Base-by-base conservation (phyloP, 2,113 vertebrate genomes). In the Atractosteus spatula region DNA sequence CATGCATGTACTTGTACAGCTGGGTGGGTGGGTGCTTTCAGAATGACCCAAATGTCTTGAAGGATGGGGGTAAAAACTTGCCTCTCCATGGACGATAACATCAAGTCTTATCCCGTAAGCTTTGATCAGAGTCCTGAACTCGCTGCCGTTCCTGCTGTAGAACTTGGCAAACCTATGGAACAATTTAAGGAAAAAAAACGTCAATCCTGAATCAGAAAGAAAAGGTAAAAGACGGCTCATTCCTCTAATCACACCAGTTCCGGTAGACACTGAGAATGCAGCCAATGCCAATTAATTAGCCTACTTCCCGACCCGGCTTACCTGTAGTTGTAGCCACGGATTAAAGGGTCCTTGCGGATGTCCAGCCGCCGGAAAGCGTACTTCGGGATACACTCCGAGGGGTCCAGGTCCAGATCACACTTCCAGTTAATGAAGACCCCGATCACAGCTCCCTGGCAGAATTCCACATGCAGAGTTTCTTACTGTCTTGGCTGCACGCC, bases 71-170 rank as follows among this genome's bases (percentile, higher is more conserved):
- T 61, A 47, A 55, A 14, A 44, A 63, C 76, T 70, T 80, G 96
- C 96, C 78, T 96, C 89, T 74, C 96, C 96, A 0, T 97, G 94
- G 72, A 97, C 95, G 0, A 97, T 95, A 57, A 97, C 83, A 4
- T 96, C 95, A 4, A 97, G 86, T 3, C 95, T 94, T 70, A 97
- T 94, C 51, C 95, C 96, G 0, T 88, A 95, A 41, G 95, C 95
- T 63, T 95, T 96, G 73, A 95, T 90, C 41, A 96, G 90, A 0
- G 91, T 93, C 43, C 96, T 90, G 7, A 85, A 87, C 77, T 92
- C 87, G 6, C 82, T 88, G 8, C 91, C 88, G 0, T 94, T 84
- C 43, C 80, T 80, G 55, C 64, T 78, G 80, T 95, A 96, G 69
- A 95, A 95, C 77, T 95, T 97, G 10, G 94, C 94, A 83, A 94